phyloP scores from a whole-genome alignment of 2,797 vertebrate species.

The Syncerus caffer region DNA sequence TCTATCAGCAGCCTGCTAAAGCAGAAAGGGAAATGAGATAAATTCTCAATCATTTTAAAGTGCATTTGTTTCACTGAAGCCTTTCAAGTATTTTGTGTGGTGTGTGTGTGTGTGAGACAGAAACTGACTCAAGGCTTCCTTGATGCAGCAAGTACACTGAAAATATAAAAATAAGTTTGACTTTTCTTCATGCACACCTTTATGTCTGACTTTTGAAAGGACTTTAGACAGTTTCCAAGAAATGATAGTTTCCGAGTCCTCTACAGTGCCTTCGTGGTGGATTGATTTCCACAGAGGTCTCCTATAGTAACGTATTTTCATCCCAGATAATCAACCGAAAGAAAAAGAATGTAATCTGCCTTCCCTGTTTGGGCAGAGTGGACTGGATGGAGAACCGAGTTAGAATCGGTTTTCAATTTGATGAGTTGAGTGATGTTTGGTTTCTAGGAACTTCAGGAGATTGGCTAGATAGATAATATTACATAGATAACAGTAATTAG shows the following conservation, averaged over 20 bases:
- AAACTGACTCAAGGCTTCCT: not conserved
- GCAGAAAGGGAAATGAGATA: not conserved
- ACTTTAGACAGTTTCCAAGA: not conserved
- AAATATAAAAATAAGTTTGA: not conserved
- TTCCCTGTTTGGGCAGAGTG: not conserved
- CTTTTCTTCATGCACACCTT: not conserved
- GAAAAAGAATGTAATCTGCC: not conserved
- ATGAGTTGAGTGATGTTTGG: not conserved
- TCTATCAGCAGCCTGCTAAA: not conserved
- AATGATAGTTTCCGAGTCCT: not conserved
- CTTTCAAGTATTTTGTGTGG: not conserved
- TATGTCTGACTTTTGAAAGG: not conserved
- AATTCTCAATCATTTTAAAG: not conserved
- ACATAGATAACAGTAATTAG: not conserved
- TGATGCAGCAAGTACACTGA: not conserved
- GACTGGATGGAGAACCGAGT: not conserved
- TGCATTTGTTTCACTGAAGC: not conserved
- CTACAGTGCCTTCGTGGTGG: not conserved
- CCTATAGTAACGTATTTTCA: not conserved
- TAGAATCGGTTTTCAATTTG: not conserved
- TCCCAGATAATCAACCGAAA: not conserved
- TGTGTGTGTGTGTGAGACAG: not conserved
- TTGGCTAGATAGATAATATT: not conserved
- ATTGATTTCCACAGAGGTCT: not conserved
- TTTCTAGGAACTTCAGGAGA: not conserved